phyloP scores from a whole-genome alignment of 2,797 vertebrate species.

The Anguilla obscura region DNA sequence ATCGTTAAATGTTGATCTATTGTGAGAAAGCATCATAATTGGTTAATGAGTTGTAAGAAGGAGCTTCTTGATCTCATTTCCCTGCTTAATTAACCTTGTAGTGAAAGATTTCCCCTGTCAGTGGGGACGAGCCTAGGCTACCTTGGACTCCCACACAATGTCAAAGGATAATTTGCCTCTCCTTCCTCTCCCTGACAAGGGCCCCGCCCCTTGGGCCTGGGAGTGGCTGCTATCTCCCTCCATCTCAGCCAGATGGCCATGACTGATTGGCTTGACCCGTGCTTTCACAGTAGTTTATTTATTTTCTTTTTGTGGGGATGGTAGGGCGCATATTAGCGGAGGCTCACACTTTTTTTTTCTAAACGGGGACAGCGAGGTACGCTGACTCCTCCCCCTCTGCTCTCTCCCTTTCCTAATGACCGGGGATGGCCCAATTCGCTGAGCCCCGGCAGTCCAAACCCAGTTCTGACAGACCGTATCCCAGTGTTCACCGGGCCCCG shows the following conservation, averaged over 20 bases:
- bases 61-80: constrained; percentile 77
- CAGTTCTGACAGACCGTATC: constrained; percentile 72
- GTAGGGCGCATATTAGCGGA: constrained; percentile 8
- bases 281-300: neutral
- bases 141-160: constrained; percentile 8
- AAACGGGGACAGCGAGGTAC: neutral
- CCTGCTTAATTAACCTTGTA: constrained; percentile 78
- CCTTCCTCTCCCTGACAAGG: neutral
- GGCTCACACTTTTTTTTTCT: neutral
- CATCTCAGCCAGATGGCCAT: neutral
- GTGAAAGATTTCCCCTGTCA: constrained; percentile 67
- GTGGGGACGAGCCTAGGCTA: constrained; percentile 57
- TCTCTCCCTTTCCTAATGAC: neutral
- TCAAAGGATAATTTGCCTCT: constrained; percentile 19
- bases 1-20: constrained; percentile 63
- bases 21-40: constrained; percentile 71
- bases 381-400: neutral
- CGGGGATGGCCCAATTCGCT: neutral
- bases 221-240: neutral
- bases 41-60: constrained; percentile 73
- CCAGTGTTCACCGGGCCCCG: constrained; percentile 45
- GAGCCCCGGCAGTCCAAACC: constrained; percentile 66
- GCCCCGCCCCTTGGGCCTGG: neutral
- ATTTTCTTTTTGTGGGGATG: neutral
- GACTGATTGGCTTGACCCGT: neutral